Percentiles rank a stretch among this genome's conserved stretches.
phyloP scores from a whole-genome alignment of 2,888 invertebrate species.

The Aphodius granarius region DNA sequence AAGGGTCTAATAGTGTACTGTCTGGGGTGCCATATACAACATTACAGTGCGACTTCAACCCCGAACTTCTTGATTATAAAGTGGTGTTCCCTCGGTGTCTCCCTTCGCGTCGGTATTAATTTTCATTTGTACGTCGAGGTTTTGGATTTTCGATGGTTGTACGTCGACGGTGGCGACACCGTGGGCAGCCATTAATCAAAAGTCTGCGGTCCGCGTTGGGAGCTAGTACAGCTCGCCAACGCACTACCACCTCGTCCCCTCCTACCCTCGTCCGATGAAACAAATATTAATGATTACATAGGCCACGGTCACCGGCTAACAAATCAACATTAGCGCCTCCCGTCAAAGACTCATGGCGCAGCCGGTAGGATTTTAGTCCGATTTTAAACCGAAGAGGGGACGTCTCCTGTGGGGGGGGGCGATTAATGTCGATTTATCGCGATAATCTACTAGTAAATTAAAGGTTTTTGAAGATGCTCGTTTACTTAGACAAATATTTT shows the following conservation, averaged over 20 bases:
- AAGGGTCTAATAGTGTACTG: background rate
- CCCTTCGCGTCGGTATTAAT: constrained; percentile 26
- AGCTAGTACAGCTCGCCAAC: background rate
- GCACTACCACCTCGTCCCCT: background rate
- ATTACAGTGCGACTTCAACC: constrained; percentile 17
- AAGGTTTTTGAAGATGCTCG: background rate
- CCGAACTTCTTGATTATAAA: constrained; percentile 26
- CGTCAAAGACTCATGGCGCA: background rate
- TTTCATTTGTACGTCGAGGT: constrained; percentile 25
- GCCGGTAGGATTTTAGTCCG: background rate
- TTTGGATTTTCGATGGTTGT: background rate
- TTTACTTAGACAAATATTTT: too few relatives aligned
- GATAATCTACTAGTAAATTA: background rate
- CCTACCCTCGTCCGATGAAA: constrained; percentile 6
- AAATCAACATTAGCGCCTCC: background rate
- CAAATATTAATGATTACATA: constrained; percentile 25
- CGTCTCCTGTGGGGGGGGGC: background rate
- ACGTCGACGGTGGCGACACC: constrained; percentile 14
- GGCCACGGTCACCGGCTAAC: background rate
- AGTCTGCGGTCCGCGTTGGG: constrained; percentile 13
- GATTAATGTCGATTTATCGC: background rate
- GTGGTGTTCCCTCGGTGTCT: constrained; percentile 22
- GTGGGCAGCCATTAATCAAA: constrained; percentile 21
- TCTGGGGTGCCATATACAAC: constrained; percentile 25
- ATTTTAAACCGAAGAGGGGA: background rate